Evolutionary conservation across 1,140 invertebrate genomes (phyloP).

Genomic region (Coelopa frigida): DNA sequence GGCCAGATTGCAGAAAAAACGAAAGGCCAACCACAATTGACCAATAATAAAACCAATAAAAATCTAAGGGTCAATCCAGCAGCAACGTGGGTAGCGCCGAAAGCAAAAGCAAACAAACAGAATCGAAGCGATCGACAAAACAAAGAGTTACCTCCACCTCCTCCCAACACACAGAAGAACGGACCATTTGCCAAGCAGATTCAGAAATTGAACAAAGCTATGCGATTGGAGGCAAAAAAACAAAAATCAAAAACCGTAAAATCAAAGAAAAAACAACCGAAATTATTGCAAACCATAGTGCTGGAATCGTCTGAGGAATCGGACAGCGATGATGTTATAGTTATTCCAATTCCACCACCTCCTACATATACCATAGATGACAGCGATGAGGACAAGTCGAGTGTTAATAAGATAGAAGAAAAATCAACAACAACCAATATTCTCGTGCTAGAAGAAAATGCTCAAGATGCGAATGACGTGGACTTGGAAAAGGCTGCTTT

Average conservation of each 20-base stretch:
- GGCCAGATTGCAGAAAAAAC: too few relatives aligned
- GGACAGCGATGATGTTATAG: constrained; percentile 26
- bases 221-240: constrained; percentile 25
- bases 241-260: constrained; percentile 32
- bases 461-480: constrained; percentile 33
- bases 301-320: constrained; percentile 20
- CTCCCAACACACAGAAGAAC: background rate
- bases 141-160: background rate
- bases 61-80: constrained; percentile 12
- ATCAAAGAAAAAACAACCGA: constrained; percentile 8
- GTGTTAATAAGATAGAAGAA: constrained; percentile 10
- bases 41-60: background rate
- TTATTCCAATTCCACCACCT: constrained; percentile 27
- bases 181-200: constrained; percentile 28
- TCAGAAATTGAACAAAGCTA: constrained; percentile 28
- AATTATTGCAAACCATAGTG: constrained; percentile 20
- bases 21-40: too few relatives aligned
- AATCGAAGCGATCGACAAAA: background rate
- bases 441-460: constrained; percentile 29
- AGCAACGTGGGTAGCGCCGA: constrained; percentile 4
- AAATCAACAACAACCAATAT: background rate
- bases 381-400: constrained; percentile 18
- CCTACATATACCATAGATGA: constrained; percentile 27
- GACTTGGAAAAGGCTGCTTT: constrained; percentile 10
- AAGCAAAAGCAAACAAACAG: background rate